These are phyloP conservation scores for Cyprinus carpio DNA, from an alignment of 2,113 vertebrate species.

Conservation along the genomic window DNA sequence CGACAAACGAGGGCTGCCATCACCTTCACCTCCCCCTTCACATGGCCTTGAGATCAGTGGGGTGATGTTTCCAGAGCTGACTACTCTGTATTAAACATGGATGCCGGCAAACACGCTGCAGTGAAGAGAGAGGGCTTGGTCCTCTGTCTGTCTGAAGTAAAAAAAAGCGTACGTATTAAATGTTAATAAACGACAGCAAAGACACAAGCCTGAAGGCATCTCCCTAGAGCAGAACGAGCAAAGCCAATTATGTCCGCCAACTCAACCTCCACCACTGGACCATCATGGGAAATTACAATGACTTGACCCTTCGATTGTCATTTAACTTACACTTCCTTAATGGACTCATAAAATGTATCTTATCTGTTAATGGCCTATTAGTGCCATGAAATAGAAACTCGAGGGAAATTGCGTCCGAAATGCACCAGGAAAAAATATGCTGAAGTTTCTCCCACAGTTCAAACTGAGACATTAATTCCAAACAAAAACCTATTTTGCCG, in stretches of 20 bases:
- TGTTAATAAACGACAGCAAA: slow-evolving; percentile 51
- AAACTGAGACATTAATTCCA: slow-evolving; percentile 43
- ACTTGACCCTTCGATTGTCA: slow-evolving; percentile 52
- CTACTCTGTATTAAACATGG: slow-evolving; percentile 45
- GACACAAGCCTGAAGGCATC: slow-evolving; percentile 35
- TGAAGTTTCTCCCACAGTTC: background rate
- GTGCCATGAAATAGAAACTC: slow-evolving; percentile 42
- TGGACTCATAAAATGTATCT: slow-evolving; percentile 48
- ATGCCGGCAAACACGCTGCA: slow-evolving; percentile 35
- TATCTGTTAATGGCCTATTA: slow-evolving; percentile 51
- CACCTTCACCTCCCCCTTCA: slow-evolving; percentile 30
- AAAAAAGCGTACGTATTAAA: slow-evolving; percentile 43
- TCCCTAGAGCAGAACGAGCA: slow-evolving; percentile 37
- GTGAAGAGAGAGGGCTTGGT: background rate
- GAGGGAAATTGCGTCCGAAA: background rate
- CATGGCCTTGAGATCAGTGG: slow-evolving; percentile 29
- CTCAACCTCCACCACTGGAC: slow-evolving; percentile 22
- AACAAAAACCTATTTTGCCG: background rate
- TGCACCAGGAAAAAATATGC: slow-evolving; percentile 21
- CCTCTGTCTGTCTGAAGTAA: slow-evolving; percentile 17
- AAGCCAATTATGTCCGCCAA: slow-evolving; percentile 47
- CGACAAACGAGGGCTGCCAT: background rate
- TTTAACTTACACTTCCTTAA: slow-evolving; percentile 56
- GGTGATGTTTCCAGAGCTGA: slow-evolving; percentile 35
- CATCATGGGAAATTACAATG: slow-evolving; percentile 49